Evolutionary conservation across 1,140 invertebrate species (phyloP).

Genomic region (Eriosoma lanigerum): DNA sequence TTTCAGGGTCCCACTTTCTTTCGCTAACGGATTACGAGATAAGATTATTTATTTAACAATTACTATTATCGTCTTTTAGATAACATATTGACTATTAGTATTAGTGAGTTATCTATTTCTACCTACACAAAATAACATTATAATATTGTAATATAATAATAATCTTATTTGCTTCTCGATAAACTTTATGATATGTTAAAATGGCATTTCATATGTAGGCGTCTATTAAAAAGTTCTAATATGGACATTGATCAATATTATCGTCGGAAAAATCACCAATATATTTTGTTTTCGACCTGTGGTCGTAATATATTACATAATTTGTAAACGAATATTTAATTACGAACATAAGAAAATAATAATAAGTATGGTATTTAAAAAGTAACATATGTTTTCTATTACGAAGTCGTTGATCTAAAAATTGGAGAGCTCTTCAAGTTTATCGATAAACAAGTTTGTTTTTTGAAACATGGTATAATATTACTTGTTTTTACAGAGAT

Average conservation of each 20-base stretch:
- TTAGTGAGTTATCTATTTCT: not conserved
- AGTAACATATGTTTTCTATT: not conserved
- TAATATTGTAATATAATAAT: not conserved
- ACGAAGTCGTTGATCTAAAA: not conserved
- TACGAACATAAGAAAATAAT: not conserved
- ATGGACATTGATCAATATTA: not conserved
- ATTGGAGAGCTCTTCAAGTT: not conserved
- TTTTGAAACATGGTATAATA: not conserved
- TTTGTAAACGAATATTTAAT: not conserved
- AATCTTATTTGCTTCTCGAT: not conserved
- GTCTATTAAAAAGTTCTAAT: not conserved
- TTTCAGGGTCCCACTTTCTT: slow-evolving; percentile 5
- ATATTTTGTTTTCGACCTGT: not conserved
- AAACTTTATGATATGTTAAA: not conserved
- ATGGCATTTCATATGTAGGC: not conserved
- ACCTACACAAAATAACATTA: not conserved
- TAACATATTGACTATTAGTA: slow-evolving; percentile 3
- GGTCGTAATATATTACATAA: not conserved
- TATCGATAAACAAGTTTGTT: not conserved
- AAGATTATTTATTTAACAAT: slow-evolving; percentile 12
- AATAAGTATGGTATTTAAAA: not conserved
- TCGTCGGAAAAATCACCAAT: slow-evolving; percentile 11
- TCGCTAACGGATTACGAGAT: slow-evolving; percentile 19
- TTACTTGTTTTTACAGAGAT: not conserved
- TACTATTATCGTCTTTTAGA: not conserved